These are phyloP conservation scores for Dasypus novemcinctus DNA, from an alignment of 2,113 vertebrate species.

Conservation along the genomic window DNA sequence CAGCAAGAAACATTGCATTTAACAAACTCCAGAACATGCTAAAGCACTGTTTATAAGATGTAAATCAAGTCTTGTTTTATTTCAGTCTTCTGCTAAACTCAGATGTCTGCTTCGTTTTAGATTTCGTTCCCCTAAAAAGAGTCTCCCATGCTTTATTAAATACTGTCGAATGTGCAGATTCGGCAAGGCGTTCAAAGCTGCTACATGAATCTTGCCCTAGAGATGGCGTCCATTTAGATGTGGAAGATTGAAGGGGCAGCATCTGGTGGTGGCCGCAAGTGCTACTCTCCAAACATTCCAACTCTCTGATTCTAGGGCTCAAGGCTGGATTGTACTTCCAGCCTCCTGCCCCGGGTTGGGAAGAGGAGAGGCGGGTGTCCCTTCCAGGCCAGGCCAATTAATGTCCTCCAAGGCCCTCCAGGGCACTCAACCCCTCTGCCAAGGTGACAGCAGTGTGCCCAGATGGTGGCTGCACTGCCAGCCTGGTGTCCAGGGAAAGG, in stretches of 20 bases:
- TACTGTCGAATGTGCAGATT: neutral
- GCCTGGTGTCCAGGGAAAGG: neutral
- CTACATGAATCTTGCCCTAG: neutral
- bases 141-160: neutral
- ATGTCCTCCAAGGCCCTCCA: neutral
- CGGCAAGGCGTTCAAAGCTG: neutral
- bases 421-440: neutral
- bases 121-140: neutral
- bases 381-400: neutral
- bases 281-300: neutral
- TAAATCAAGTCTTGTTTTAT: slow-evolving; percentile 38
- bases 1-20: neutral
- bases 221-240: neutral
- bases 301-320: neutral
- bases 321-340: neutral
- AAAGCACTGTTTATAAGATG: slow-evolving; percentile 1
- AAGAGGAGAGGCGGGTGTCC: neutral
- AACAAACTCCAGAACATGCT: neutral
- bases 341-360: neutral
- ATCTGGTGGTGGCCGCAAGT: neutral
- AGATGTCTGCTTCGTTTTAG: slow-evolving; percentile 47
- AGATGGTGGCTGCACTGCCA: neutral
- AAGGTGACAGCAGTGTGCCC: neutral
- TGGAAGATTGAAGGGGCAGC: neutral
- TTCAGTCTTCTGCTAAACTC: slow-evolving; percentile 33